These are phyloP conservation scores for Pimephales promelas DNA, from an alignment of 2,113 vertebrate species.

Conservation along the genomic window DNA sequence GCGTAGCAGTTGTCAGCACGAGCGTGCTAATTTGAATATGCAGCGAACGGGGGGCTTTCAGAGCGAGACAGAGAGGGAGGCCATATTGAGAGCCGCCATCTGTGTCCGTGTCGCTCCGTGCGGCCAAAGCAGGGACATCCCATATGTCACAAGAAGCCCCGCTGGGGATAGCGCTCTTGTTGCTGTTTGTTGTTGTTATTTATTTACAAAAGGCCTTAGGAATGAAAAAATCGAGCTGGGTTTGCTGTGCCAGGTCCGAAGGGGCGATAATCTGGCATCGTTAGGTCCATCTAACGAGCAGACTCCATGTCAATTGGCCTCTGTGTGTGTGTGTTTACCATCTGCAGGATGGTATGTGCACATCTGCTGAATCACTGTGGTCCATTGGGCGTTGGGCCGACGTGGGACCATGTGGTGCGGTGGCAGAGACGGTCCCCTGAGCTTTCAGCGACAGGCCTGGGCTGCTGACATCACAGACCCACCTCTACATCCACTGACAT, in stretches of 20 bases:
- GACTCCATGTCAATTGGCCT: slow-evolving; percentile 29
- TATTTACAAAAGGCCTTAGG: slow-evolving; percentile 66
- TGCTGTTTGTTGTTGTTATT: slow-evolving; percentile 73
- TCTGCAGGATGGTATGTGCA: slow-evolving; percentile 69
- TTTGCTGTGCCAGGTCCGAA: slow-evolving; percentile 54
- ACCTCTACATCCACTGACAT: slow-evolving; percentile 33
- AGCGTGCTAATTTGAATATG: slow-evolving; percentile 51
- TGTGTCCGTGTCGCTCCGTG: slow-evolving; percentile 57
- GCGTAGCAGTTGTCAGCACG: slow-evolving; percentile 43
- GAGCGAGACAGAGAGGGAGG: slow-evolving; percentile 47
- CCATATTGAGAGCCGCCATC: slow-evolving; percentile 62
- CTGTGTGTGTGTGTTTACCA: slow-evolving; percentile 56
- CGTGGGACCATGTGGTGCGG: slow-evolving; percentile 35
- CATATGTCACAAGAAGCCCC: slow-evolving; percentile 63
- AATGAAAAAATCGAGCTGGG: slow-evolving; percentile 38
- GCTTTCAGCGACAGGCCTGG: slow-evolving; percentile 37
- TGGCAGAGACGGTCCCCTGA: slow-evolving; percentile 34
- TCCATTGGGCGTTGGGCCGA: slow-evolving; percentile 50
- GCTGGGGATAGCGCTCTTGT: slow-evolving; percentile 62
- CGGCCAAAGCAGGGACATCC: slow-evolving; percentile 58
- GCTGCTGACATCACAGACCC: slow-evolving; percentile 42
- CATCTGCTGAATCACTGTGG: slow-evolving; percentile 56
- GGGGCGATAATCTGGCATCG: slow-evolving; percentile 43
- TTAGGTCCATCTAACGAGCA: slow-evolving; percentile 39
- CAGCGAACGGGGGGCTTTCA: slow-evolving; percentile 53